Conservation (phyloP, 2,888 invertebrate genomes). For the Caenorhabditis sulstoni region DNA sequence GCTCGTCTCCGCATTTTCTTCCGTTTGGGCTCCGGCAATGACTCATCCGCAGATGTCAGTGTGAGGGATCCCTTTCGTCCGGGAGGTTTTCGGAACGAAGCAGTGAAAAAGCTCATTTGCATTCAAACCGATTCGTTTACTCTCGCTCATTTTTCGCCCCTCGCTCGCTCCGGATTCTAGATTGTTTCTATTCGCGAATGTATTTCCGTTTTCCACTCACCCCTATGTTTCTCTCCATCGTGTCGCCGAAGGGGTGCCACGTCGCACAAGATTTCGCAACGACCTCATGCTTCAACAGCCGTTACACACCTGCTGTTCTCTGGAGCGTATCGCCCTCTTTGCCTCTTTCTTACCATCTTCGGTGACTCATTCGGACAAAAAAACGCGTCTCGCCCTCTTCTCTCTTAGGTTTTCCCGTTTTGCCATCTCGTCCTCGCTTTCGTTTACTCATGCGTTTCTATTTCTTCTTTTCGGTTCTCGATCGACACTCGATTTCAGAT, state of each 20-base stretch:
- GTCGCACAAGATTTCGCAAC: no score
- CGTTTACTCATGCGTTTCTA: slow-evolving; percentile 1
- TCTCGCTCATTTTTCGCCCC: slow-evolving; percentile 11
- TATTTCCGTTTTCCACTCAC: not conserved
- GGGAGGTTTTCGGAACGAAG: slow-evolving; percentile 10
- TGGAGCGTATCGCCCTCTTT: no score
- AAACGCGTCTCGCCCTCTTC: not conserved
- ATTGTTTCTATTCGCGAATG: not conserved
- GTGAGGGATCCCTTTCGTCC: slow-evolving; percentile 7
- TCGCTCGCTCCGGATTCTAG: not conserved
- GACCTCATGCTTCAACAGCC: no score
- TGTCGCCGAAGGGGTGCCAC: no score
- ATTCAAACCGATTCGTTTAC: slow-evolving; percentile 13
- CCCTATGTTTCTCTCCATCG: no score
- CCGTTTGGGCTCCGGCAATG: slow-evolving; percentile 31
- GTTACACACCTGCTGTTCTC: no score
- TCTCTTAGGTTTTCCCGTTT: not conserved
- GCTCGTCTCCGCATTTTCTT: slow-evolving; percentile 3
- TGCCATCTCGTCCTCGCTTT: slow-evolving; percentile 4
- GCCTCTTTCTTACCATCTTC: no score
- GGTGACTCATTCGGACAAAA: no score
- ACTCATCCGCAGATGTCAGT: slow-evolving; percentile 50
- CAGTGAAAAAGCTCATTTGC: slow-evolving; percentile 29
- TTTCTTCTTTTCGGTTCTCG: not conserved
- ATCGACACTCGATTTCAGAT: slow-evolving; percentile 58